These are phyloP conservation scores for Gymnoscopelus microlampas DNA, from an alignment of 2,797 vertebrate genomes.

Conservation along the genomic window DNA sequence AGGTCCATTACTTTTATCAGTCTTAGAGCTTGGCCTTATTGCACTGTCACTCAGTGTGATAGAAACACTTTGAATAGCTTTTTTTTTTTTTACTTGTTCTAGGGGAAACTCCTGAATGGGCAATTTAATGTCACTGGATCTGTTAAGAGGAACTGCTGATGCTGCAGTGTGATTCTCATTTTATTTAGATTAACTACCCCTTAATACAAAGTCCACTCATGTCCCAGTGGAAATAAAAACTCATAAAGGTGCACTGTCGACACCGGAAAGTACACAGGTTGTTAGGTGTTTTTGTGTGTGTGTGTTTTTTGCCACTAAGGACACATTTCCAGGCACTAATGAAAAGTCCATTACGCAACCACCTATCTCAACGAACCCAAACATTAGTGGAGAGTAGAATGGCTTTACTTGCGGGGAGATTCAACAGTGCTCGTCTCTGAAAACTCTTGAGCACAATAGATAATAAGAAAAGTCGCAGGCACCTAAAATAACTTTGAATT, in stretches of 20 bases:
- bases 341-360: neutral
- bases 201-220: constrained; percentile 73
- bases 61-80: constrained; percentile 68
- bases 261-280: constrained; percentile 33
- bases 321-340: constrained; percentile 3
- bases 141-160: constrained; percentile 74
- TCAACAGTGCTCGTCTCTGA: constrained; percentile 23
- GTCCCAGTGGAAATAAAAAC: constrained; percentile 71
- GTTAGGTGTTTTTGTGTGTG: constrained; percentile 2
- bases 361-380: constrained; percentile 23
- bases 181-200: constrained; percentile 82
- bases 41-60: constrained; percentile 52
- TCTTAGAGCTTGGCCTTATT: constrained; percentile 59
- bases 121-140: constrained; percentile 77
- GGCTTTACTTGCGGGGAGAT: constrained; percentile 51
- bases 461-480: constrained; percentile 30
- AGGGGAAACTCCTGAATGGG: constrained; percentile 71
- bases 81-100: constrained; percentile 58
- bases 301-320: neutral
- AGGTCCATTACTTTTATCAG: constrained; percentile 41
- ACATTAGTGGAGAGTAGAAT: constrained; percentile 37
- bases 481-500: constrained; percentile 40
- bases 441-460: constrained; percentile 15
- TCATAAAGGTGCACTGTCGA: constrained; percentile 73
- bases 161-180: constrained; percentile 73